These are phyloP conservation scores for Rhinichthys osculus DNA, from an alignment of 2,797 vertebrate genomes.

Conservation along the genomic window DNA sequence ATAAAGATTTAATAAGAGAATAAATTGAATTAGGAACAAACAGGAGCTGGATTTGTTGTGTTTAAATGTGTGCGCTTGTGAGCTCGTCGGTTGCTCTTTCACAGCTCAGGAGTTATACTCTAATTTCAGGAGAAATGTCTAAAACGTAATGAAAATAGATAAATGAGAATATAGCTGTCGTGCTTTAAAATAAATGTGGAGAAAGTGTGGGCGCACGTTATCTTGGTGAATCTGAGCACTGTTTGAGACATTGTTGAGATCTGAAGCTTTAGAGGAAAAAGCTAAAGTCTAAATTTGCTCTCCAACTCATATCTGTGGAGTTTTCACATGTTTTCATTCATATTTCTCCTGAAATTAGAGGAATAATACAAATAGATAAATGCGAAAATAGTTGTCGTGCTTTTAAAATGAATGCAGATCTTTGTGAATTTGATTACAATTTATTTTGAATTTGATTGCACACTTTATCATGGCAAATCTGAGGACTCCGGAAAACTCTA, in stretches of 20 bases:
- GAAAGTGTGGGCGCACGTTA: not conserved
- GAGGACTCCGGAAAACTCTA: not conserved
- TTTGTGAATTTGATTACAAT: not conserved
- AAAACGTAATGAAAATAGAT: not conserved
- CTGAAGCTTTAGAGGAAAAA: not conserved
- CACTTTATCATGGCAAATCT: not conserved
- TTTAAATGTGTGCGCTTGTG: not conserved
- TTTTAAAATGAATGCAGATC: not conserved
- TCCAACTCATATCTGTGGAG: not conserved
- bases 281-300: not conserved
- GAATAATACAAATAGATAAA: not conserved
- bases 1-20: conserved; percentile 45
- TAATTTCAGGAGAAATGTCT: too few relatives aligned
- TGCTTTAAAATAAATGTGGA: not conserved
- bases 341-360: not conserved
- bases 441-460: not conserved
- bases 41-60: conserved; percentile 20
- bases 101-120: not conserved
- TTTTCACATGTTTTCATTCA: not conserved
- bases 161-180: not conserved
- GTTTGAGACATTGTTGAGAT: not conserved
- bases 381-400: not conserved
- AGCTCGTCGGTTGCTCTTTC: not conserved
- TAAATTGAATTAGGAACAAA: conserved; percentile 42
- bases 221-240: not conserved